phyloP scores from a whole-genome alignment of 2,888 invertebrate genomes.

The Sipha maydis region DNA sequence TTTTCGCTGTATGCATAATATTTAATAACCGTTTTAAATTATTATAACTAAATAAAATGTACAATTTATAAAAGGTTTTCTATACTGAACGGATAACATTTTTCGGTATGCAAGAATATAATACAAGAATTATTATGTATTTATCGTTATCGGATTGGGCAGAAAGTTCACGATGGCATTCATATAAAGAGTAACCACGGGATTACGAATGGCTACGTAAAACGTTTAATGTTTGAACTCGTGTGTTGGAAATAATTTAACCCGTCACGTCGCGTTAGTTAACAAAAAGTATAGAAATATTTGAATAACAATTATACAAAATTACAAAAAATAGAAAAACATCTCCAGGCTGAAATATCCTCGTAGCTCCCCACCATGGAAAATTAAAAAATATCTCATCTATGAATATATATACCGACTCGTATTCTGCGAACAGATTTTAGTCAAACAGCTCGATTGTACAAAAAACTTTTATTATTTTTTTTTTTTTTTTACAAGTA shows the following conservation, averaged over 20 bases:
- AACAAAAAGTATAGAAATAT: background rate
- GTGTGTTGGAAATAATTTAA: background rate
- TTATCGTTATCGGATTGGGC: background rate
- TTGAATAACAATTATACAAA: background rate
- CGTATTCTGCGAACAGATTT: background rate
- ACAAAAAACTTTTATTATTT: no score
- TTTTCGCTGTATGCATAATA: background rate
- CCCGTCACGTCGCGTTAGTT: background rate
- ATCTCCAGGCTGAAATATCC: background rate
- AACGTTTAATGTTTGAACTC: no score
- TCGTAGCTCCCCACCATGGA: background rate
- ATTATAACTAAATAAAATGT: background rate
- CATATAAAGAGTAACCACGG: background rate
- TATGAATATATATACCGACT: background rate
- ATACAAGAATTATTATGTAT: background rate
- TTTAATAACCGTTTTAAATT: background rate
- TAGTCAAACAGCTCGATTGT: background rate
- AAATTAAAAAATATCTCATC: background rate
- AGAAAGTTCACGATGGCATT: background rate
- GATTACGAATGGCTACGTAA: no score
- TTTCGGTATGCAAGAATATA: background rate
- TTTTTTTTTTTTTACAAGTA: no score
- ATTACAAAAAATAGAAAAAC: background rate
- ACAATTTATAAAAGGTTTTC: background rate
- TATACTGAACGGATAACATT: background rate